phyloP scores from a whole-genome alignment of 2,797 vertebrate genomes.

The Cossypha heuglini region DNA sequence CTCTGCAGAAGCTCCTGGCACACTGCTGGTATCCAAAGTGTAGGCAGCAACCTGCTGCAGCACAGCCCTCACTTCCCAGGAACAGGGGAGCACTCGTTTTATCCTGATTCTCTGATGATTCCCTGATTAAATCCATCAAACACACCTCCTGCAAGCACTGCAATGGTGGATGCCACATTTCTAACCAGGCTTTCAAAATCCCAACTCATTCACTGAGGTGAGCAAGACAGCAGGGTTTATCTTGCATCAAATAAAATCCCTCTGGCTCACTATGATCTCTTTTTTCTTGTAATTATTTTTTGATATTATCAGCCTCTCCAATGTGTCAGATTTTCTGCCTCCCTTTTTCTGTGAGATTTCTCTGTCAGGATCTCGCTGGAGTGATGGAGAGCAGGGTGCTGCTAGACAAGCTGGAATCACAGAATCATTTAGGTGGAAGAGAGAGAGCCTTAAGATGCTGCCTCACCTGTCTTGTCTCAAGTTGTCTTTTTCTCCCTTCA shows the following conservation, averaged over 20 bases:
- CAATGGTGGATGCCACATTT: background rate
- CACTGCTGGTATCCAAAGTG: background rate
- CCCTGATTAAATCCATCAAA: background rate
- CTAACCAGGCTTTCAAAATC: background rate
- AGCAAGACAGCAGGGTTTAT: background rate
- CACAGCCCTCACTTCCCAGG: background rate
- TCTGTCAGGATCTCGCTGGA: background rate
- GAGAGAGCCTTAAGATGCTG: background rate
- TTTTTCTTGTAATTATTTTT: background rate
- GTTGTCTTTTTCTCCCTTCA: background rate
- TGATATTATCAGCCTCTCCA: background rate
- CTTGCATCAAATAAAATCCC: background rate
- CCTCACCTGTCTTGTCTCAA: background rate
- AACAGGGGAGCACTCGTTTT: rapidly evolving
- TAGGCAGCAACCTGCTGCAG: background rate
- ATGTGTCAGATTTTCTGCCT: background rate
- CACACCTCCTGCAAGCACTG: background rate
- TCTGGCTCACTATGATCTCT: background rate
- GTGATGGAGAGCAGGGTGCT: background rate
- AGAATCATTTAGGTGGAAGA: background rate
- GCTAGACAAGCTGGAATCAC: background rate
- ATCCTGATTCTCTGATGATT: background rate
- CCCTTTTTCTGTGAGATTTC: background rate
- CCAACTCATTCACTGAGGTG: background rate
- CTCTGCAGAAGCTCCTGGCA: background rate